Evolutionary conservation across 1,140 invertebrate species (phyloP).

Genomic region (Nebria ingens): DNA sequence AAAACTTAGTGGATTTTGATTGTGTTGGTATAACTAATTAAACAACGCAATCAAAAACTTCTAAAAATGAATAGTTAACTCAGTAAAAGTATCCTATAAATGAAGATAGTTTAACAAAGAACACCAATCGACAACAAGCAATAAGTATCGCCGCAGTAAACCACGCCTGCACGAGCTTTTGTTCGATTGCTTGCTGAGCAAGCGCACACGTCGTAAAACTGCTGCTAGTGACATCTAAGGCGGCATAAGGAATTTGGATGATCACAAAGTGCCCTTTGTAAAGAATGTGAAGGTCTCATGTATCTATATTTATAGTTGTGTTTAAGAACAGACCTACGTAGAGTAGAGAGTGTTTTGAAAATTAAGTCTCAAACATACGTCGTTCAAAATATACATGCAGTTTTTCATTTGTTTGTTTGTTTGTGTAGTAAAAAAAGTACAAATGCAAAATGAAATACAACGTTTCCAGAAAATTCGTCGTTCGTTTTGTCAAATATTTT

Average conservation of each 20-base stretch:
- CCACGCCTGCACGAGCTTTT: not conserved
- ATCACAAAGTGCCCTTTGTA: constrained; percentile 24
- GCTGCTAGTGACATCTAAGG: constrained; percentile 13
- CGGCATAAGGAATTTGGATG: constrained; percentile 30
- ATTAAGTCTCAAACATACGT: constrained; percentile 23
- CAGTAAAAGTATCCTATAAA: too few species aligned
- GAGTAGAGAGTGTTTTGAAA: constrained; percentile 13
- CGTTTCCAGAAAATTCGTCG: constrained; percentile 13
- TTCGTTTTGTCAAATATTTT: constrained; percentile 21
- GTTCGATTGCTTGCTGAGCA: too few species aligned
- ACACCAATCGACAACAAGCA: constrained; percentile 2
- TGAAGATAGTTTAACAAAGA: too few species aligned
- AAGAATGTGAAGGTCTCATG: constrained; percentile 14
- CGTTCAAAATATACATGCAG: constrained; percentile 24
- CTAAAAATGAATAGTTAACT: too few species aligned
- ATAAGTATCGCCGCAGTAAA: not conserved
- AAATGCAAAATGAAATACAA: constrained; percentile 14
- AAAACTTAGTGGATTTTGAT: too few species aligned
- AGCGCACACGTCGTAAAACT: not conserved
- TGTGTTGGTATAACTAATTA: too few species aligned
- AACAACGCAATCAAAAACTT: too few species aligned
- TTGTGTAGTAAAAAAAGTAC: constrained; percentile 9
- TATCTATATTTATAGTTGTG: not conserved
- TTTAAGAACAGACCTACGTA: constrained; percentile 9
- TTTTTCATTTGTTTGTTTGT: not conserved